Percentiles rank a stretch among this genome's conserved stretches.
Evolutionary conservation across 2,888 invertebrate genomes (phyloP).

Genomic region (Molorchus minor): DNA sequence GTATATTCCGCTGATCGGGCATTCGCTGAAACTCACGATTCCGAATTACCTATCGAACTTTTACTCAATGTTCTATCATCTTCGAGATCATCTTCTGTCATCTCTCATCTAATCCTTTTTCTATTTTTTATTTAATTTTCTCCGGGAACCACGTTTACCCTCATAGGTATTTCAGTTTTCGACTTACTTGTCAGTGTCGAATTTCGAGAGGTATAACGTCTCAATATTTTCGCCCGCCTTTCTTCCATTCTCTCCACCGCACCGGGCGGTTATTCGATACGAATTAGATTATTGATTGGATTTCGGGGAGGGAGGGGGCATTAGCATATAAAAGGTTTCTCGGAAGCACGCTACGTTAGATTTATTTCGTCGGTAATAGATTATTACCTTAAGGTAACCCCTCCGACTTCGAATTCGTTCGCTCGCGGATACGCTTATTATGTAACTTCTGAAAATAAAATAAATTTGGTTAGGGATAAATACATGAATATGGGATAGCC

Average conservation of each 20-base stretch:
- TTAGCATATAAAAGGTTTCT: slow-evolving; percentile 26
- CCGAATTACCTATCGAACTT: no score
- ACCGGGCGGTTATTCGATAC: neutral
- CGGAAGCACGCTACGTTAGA: slow-evolving; percentile 1
- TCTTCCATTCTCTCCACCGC: neutral
- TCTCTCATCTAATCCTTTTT: no score
- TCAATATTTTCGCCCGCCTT: neutral
- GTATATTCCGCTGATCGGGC: no score
- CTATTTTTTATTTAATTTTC: neutral
- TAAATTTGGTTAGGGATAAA: neutral
- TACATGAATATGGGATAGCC: no score
- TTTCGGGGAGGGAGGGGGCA: neutral
- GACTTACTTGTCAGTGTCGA: slow-evolving; percentile 23
- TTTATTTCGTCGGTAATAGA: slow-evolving; percentile 12
- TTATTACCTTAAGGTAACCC: slow-evolving; percentile 12
- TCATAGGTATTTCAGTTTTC: slow-evolving; percentile 11
- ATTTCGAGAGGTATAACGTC: slow-evolving; percentile 12
- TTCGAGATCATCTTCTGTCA: no score
- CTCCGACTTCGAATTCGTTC: neutral
- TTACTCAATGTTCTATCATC: no score
- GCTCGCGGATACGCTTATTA: neutral
- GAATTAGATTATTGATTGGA: slow-evolving; percentile 17
- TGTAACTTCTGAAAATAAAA: slow-evolving; percentile 1
- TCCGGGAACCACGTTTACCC: slow-evolving; percentile 5
- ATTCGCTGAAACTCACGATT: no score